Percentiles rank a stretch among this genome's conserved stretches.
Evolutionary conservation across 2,797 vertebrate species (phyloP).

Genomic region (Arrhamphus sclerolepis): DNA sequence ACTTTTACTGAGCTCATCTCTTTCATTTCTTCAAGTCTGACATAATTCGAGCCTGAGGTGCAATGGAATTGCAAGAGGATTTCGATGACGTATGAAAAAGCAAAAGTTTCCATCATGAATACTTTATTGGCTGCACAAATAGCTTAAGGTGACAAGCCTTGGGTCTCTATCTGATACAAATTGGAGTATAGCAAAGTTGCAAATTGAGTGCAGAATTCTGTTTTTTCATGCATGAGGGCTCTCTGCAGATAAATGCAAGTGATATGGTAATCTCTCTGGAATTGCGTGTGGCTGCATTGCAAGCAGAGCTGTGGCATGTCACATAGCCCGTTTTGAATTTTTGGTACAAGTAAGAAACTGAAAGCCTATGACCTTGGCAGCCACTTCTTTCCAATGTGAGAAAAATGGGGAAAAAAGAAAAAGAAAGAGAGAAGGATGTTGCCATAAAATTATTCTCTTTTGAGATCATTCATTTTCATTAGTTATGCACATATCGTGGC

Average conservation of each 20-base stretch:
- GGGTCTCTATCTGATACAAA: constrained; percentile 66
- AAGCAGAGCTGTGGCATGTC: constrained; percentile 55
- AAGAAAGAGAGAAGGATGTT: constrained; percentile 4
- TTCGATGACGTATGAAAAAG: constrained; percentile 61
- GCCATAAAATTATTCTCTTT: constrained; percentile 21
- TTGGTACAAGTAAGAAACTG: constrained; percentile 63
- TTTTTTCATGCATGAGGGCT: constrained; percentile 71
- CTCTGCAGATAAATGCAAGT: constrained; percentile 61
- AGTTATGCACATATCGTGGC: constrained; percentile 1
- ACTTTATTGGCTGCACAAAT: constrained; percentile 67
- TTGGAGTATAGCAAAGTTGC: constrained; percentile 51
- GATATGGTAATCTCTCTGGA: constrained; percentile 66
- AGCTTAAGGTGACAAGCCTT: constrained; percentile 63
- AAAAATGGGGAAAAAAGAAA: background rate
- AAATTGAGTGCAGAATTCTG: constrained; percentile 70
- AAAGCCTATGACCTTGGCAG: constrained; percentile 61
- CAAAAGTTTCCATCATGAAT: constrained; percentile 71
- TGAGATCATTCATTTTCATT: constrained; percentile 36
- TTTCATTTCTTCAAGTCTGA: constrained; percentile 51
- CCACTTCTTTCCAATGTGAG: constrained; percentile 20
- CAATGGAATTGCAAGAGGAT: constrained; percentile 32
- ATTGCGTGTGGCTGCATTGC: constrained; percentile 50
- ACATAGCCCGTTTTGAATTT: constrained; percentile 62
- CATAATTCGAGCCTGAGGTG: constrained; percentile 31
- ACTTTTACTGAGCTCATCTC: constrained; percentile 37